These are phyloP conservation scores for Campoplex capitator DNA, from an alignment of 2,888 invertebrate species.

Conservation along the genomic window DNA sequence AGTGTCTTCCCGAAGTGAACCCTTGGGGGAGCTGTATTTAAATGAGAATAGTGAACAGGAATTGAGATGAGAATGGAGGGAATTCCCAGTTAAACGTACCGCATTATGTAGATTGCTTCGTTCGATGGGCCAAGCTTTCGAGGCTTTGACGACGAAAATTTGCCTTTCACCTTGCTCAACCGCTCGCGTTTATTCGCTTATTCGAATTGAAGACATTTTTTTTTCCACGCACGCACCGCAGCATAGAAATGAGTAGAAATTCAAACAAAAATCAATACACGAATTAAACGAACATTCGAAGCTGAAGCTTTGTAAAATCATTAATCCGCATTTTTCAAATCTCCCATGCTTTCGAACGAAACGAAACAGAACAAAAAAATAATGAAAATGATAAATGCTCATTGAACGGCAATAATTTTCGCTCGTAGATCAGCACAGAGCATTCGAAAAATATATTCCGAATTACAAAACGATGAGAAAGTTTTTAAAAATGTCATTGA, in stretches of 20 bases:
- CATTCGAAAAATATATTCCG: background rate
- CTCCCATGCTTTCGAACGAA: background rate
- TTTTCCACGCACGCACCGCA: background rate
- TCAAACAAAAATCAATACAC: background rate
- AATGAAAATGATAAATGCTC: background rate
- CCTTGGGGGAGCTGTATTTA: conserved; percentile 33
- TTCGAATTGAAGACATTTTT: background rate
- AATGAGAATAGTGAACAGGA: conserved; percentile 19
- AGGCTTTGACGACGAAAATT: conserved; percentile 18
- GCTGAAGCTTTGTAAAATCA: no score
- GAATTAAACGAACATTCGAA: no score
- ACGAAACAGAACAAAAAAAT: background rate
- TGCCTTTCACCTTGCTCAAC: background rate
- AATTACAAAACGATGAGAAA: background rate
- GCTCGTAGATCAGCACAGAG: background rate
- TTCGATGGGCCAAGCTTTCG: conserved; percentile 35
- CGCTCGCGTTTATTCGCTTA: conserved; percentile 3
- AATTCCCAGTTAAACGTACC: conserved; percentile 12
- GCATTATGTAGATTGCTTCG: conserved; percentile 30
- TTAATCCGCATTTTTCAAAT: background rate
- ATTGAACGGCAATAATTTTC: background rate
- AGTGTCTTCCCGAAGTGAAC: background rate
- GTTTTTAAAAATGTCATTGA: background rate
- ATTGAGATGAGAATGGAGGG: conserved; percentile 42
- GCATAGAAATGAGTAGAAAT: background rate